Conservation (phyloP, 2,113 vertebrate genomes). For the Heterochromis multidens region DNA sequence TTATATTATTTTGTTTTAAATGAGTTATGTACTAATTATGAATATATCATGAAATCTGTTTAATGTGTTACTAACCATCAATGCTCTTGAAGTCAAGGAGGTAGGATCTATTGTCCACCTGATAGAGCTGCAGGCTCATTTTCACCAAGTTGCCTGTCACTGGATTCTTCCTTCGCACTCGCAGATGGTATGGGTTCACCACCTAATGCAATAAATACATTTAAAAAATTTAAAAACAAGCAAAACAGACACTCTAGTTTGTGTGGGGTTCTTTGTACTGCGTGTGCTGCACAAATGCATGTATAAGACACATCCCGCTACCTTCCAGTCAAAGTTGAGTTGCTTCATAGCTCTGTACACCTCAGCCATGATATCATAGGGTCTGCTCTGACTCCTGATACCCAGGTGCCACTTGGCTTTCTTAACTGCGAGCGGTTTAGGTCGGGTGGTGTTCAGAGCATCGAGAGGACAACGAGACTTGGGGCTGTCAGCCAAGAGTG, state of each 20-base stretch:
- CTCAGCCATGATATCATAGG: constrained; percentile 96
- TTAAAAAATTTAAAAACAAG: background rate
- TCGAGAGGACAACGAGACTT: constrained; percentile 92
- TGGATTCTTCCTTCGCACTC: constrained; percentile 92
- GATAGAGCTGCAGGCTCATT: constrained; percentile 99
- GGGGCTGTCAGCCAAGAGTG: constrained; percentile 91
- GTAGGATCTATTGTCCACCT: constrained; percentile 96
- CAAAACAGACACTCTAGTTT: background rate
- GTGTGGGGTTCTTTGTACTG: background rate
- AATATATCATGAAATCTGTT: background rate
- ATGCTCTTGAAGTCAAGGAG: constrained; percentile 99
- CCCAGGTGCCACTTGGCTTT: constrained; percentile 99
- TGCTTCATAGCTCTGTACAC: constrained; percentile 97
- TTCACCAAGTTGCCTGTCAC: constrained; percentile 95
- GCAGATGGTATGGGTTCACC: constrained; percentile 93
- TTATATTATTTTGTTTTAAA: background rate
- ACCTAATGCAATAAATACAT: constrained; percentile 73
- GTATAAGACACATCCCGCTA: constrained; percentile 23
- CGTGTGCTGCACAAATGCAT: background rate
- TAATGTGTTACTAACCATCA: constrained; percentile 78
- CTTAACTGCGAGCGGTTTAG: constrained; percentile 93
- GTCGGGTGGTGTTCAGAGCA: constrained; percentile 96
- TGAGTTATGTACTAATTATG: background rate
- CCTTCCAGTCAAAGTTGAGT: constrained; percentile 97
- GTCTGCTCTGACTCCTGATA: constrained; percentile 96